phyloP scores from a whole-genome alignment of 2,888 invertebrate genomes.

The Pyrrhia umbra region DNA sequence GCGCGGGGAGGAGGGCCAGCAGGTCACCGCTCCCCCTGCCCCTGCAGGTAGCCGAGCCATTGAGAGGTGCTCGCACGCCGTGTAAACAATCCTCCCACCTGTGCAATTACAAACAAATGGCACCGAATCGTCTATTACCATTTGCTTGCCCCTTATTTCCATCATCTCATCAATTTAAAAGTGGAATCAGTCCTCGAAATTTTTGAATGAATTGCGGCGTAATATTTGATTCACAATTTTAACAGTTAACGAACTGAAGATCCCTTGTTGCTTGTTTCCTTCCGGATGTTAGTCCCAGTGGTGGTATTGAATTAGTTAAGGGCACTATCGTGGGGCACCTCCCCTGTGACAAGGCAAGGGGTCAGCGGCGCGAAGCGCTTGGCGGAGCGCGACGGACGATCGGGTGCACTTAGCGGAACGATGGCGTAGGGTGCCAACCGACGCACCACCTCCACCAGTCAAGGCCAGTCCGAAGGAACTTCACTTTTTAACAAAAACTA shows the following conservation, averaged over 20 bases:
- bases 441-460: slow-evolving; percentile 63
- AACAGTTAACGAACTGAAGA: slow-evolving; percentile 66
- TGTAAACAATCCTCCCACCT: slow-evolving; percentile 85
- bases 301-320: slow-evolving; percentile 42
- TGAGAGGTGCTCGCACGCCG: slow-evolving; percentile 75
- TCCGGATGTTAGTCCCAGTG: slow-evolving; percentile 53
- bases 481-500: slow-evolving; percentile 28
- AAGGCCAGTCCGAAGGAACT: slow-evolving; percentile 60
- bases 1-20: slow-evolving; percentile 69
- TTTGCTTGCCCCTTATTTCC: slow-evolving; percentile 1
- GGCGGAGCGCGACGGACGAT: slow-evolving; percentile 75
- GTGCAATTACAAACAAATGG: slow-evolving; percentile 68
- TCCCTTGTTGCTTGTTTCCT: slow-evolving; percentile 63
- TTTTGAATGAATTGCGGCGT: not conserved
- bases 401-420: slow-evolving; percentile 77
- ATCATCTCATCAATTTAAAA: slow-evolving; percentile 6
- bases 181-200: slow-evolving; percentile 1
- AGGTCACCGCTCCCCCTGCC: slow-evolving; percentile 78
- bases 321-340: slow-evolving; percentile 48
- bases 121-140: slow-evolving; percentile 47
- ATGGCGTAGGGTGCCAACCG: slow-evolving; percentile 72
- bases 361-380: slow-evolving; percentile 74
- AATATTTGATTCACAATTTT: slow-evolving; percentile 20
- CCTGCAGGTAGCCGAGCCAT: slow-evolving; percentile 74
- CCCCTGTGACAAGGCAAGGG: slow-evolving; percentile 58